Evolutionary conservation across 2,888 invertebrate genomes (phyloP), one percentile per base, ranked within the genome.

Genomic region (Pomacea canaliculata): DNA sequence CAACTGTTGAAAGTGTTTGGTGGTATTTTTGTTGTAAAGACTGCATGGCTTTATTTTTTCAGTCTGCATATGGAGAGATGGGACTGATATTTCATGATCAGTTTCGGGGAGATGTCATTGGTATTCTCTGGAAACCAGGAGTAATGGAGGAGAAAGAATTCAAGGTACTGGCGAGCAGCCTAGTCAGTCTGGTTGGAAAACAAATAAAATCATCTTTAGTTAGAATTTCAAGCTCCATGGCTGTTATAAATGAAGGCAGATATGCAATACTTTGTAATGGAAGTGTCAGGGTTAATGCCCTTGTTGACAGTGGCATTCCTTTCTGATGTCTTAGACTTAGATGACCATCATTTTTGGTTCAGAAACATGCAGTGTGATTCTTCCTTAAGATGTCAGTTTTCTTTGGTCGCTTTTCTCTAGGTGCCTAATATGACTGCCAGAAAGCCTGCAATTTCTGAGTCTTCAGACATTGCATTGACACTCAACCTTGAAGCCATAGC

Each of bases 51-150:
- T n/a, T 19, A 19, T 49, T 60, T 79, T 85, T 87, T 18, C 85
- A 91, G 89, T 88, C 78, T 51, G 83, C 86, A 8, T 92, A 90
- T 85, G 89, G 84, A 71, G 94, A 96, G 13, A 94, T 94, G 87
- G 97, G 96, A 0, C 89, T 96, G 73, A 97, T 98, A 90, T 97
- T 98, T 92, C 94, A 97, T 91, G 96, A 98, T 91, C 92, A 93
- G 0, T 96, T 94, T 90, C 97, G 97, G n/a, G 97, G 97, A 1
- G 93, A 93, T 81, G 92, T 94, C n/a, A 94, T 98, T 80, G 96
- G 94, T 0, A 94, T 97, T 67, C 91, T 97, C 51, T 95, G 97
- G 94, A 96, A 94, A 85, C 96, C 96, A 0, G 92, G 93, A 70
- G 92, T 93, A 0, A 85, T 93, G 18, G 92, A 93, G 65, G 86